Conservation (phyloP, 2,113 vertebrate genomes). For the Trichechus manatus region DNA sequence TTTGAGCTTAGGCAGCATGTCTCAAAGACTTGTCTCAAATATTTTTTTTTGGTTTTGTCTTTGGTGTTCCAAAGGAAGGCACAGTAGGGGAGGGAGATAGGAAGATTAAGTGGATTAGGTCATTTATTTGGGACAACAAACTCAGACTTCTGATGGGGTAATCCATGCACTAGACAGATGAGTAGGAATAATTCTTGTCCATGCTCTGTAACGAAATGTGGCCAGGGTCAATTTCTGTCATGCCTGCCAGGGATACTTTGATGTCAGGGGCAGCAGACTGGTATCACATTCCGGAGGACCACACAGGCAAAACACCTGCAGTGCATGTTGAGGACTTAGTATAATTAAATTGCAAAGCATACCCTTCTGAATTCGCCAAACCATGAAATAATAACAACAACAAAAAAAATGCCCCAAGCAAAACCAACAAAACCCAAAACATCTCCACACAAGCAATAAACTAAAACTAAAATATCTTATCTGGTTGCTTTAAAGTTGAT, state of each 20-base stretch:
- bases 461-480: conserved; percentile 40
- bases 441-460: background rate
- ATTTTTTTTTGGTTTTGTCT: conserved; percentile 15
- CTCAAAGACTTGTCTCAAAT: conserved; percentile 32
- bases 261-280: background rate
- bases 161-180: background rate
- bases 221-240: background rate
- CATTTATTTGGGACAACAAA: conserved; percentile 57
- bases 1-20: background rate
- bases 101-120: conserved; percentile 20
- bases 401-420: background rate
- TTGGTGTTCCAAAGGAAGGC: conserved; percentile 29
- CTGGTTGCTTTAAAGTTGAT: background rate
- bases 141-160: background rate
- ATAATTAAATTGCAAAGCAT: conserved; percentile 14
- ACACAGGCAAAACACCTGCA: background rate
- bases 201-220: background rate
- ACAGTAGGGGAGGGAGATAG: background rate
- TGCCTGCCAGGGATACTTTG: conserved; percentile 52
- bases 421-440: conserved; percentile 35
- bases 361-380: background rate
- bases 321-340: background rate
- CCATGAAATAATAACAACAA: background rate
- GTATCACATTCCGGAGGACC: conserved; percentile 27
- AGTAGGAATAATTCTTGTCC: background rate